Conservation (phyloP, 2,113 vertebrate species). For the Ctenomys sociabilis region DNA sequence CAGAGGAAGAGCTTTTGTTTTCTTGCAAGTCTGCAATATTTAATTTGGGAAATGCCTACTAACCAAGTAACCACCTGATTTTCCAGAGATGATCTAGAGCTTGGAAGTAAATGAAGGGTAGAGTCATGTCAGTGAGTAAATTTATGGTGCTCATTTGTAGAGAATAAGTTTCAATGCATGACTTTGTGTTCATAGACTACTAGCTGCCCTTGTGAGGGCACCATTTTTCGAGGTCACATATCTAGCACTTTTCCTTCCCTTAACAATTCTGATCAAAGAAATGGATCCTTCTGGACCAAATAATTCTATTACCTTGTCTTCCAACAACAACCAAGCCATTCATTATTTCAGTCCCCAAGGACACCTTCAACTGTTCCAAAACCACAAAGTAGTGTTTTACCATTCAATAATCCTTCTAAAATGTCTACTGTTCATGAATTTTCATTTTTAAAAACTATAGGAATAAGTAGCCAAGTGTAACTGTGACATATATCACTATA, state of each 20-base stretch:
- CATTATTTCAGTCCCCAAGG: background rate
- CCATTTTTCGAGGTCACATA: background rate
- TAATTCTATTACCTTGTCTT: background rate
- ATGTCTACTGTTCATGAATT: background rate
- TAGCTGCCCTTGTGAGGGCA: background rate
- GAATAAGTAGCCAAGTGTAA: background rate
- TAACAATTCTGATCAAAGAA: background rate
- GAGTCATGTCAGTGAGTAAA: constrained; percentile 1
- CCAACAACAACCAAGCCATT: background rate
- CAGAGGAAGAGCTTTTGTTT: background rate
- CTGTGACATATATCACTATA: background rate
- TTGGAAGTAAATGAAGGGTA: constrained; percentile 46
- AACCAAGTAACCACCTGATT: constrained; percentile 33
- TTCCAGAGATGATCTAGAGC: constrained; percentile 39
- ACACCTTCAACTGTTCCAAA: background rate
- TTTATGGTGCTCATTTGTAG: constrained; percentile 39
- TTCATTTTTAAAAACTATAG: background rate
- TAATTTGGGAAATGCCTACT: constrained; percentile 42
- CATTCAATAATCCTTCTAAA: background rate
- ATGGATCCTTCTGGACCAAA: background rate
- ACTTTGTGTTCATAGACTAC: constrained; percentile 19
- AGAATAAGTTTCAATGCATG: constrained; percentile 49
- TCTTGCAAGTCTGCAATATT: background rate
- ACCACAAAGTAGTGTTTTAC: background rate
- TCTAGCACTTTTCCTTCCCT: constrained; percentile 1